Evolutionary conservation across 2,888 invertebrate genomes (phyloP).

Genomic region (Agriopis aurantiaria): DNA sequence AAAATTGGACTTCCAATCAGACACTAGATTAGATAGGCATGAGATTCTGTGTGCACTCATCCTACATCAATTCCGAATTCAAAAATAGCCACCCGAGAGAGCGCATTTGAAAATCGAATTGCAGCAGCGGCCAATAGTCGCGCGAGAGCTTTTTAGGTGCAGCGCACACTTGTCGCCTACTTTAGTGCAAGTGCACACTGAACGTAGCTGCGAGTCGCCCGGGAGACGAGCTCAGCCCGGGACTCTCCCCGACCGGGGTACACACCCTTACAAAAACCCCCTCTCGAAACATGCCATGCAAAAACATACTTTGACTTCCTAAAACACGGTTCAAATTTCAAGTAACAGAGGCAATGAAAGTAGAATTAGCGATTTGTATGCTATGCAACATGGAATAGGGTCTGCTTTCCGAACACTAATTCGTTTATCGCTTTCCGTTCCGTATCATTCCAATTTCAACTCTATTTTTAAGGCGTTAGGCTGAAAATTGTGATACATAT

Average conservation of each 20-base stretch:
- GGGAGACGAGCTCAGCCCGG: slow-evolving; percentile 80
- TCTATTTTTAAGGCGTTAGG: slow-evolving; percentile 46
- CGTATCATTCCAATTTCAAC: slow-evolving; percentile 47
- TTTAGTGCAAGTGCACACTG: slow-evolving; percentile 72
- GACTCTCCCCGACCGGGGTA: slow-evolving; percentile 61
- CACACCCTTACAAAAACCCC: slow-evolving; percentile 62
- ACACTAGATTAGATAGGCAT: slow-evolving; percentile 29
- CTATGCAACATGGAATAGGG: slow-evolving; percentile 78
- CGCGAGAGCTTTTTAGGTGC: slow-evolving; percentile 57
- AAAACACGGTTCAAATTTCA: slow-evolving; percentile 45
- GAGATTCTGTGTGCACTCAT: slow-evolving; percentile 39
- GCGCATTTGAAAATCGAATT: slow-evolving; percentile 58
- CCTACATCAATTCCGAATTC: slow-evolving; percentile 49
- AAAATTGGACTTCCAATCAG: slow-evolving; percentile 32
- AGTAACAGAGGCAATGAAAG: slow-evolving; percentile 43
- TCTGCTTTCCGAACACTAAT: slow-evolving; percentile 80
- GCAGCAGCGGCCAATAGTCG: slow-evolving; percentile 54
- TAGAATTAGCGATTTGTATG: slow-evolving; percentile 78
- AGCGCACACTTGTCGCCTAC: slow-evolving; percentile 60
- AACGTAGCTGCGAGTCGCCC: slow-evolving; percentile 63
- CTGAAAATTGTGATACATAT: slow-evolving; percentile 44
- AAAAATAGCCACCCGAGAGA: slow-evolving; percentile 33
- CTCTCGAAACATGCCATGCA: slow-evolving; percentile 34
- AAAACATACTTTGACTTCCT: slow-evolving; percentile 51
- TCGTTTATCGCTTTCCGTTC: slow-evolving; percentile 69